A percentile compares a stretch with the other conserved stretches of the same genome.
These are phyloP conservation scores for Choloepus hoffmanni DNA, from an alignment of 2,113 vertebrate species.

Conservation along the genomic window DNA sequence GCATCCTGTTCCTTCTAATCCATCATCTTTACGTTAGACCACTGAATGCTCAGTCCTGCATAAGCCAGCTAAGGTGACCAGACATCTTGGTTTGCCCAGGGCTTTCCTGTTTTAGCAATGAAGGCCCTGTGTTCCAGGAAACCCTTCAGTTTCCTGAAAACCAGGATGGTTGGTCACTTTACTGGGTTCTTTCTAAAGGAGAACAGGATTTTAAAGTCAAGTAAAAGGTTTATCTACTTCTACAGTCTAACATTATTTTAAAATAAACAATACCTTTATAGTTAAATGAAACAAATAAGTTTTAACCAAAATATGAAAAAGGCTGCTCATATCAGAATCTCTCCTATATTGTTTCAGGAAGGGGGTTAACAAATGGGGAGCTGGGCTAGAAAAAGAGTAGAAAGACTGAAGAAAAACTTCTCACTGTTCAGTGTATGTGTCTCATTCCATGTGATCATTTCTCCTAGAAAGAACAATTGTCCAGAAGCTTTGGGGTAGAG, in stretches of 20 bases:
- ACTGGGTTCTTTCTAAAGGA: not conserved
- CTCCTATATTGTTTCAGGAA: not conserved
- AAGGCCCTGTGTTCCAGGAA: not conserved
- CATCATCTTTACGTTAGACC: not conserved
- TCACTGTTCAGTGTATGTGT: not conserved
- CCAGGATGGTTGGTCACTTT: not conserved
- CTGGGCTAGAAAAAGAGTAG: not conserved
- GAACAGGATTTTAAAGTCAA: not conserved
- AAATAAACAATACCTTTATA: not conserved
- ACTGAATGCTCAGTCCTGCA: not conserved
- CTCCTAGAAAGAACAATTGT: not conserved
- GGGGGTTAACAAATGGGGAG: not conserved
- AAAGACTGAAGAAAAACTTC: not conserved
- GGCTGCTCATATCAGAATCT: not conserved
- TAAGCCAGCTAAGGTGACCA: not conserved
- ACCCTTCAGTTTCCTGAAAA: not conserved
- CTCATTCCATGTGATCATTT: not conserved
- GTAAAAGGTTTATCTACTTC: not conserved
- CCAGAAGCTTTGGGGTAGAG: not conserved
- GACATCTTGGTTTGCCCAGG: not conserved
- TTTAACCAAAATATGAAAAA: not conserved
- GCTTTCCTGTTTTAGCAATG: not conserved
- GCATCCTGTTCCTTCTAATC: not conserved
- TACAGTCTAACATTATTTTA: not conserved
- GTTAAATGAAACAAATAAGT: not conserved